Conservation (phyloP, 1,140 invertebrate genomes). For the Radopholus similis region DNA sequence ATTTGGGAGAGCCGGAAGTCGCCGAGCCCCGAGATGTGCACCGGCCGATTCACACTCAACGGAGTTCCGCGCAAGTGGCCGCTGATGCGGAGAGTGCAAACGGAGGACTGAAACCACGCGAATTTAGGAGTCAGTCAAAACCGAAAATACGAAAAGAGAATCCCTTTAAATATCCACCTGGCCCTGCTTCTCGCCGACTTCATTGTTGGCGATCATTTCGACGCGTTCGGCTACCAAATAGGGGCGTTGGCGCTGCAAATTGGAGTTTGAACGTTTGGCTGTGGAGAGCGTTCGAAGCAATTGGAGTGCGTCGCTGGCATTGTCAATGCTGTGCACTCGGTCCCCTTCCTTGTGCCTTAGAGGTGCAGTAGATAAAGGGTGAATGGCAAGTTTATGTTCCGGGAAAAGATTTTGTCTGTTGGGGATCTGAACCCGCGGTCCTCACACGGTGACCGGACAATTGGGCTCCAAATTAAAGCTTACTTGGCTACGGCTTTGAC, state of each 20-base stretch:
- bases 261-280: conserved; percentile 23
- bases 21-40: conserved; percentile 84
- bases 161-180: too few relatives aligned
- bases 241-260: conserved; percentile 30
- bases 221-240: conserved; percentile 23
- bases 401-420: not conserved
- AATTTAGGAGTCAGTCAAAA: not conserved
- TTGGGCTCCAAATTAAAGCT: too few relatives aligned
- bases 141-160: too few relatives aligned
- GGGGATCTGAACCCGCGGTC: not conserved
- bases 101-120: not conserved
- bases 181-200: not conserved
- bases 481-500: too few relatives aligned
- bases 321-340: conserved; percentile 20
- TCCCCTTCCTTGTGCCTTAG: conserved; percentile 15
- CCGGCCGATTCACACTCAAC: conserved; percentile 75
- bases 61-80: conserved; percentile 78
- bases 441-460: too few relatives aligned
- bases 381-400: not conserved
- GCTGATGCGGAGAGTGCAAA: conserved; percentile 74
- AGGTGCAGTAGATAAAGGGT: too few relatives aligned
- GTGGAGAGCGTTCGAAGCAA: conserved; percentile 29
- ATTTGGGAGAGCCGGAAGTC: conserved; percentile 85
- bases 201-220: conserved; percentile 1
- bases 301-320: conserved; percentile 24